Conservation (phyloP, 2,888 invertebrate species). For the Deilephila elpenor region DNA sequence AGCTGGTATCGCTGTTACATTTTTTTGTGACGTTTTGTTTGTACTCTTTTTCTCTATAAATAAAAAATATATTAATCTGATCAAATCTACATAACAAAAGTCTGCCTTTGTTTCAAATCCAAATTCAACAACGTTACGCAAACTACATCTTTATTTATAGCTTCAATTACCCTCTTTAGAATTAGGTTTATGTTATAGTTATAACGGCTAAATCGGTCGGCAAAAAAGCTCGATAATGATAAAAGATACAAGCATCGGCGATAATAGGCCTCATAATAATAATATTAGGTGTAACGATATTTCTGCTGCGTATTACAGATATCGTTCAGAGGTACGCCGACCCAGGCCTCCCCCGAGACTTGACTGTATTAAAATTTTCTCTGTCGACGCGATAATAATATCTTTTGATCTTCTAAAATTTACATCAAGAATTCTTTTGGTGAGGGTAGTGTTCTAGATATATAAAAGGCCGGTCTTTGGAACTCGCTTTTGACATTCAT, state of each 20-base stretch:
- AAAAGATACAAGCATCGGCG: conserved; percentile 27
- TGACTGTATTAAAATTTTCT: conserved; percentile 25
- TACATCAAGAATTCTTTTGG: conserved; percentile 16
- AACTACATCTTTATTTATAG: no score
- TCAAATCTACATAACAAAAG: no score
- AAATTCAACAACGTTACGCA: no score
- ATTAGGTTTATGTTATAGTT: background rate
- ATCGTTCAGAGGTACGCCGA: conserved; percentile 28
- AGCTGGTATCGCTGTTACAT: background rate
- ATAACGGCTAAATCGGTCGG: background rate
- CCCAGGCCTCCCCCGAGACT: conserved; percentile 12
- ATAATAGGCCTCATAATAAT: conserved; percentile 31
- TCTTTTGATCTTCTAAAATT: conserved; percentile 26
- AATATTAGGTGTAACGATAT: conserved; percentile 29
- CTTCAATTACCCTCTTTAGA: background rate
- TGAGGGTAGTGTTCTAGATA: background rate
- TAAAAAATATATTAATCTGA: no score
- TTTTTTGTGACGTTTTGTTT: background rate
- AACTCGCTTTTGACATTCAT: conserved; percentile 5
- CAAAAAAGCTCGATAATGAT: conserved; percentile 14
- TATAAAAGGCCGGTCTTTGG: conserved; percentile 12
- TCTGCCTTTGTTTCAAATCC: no score
- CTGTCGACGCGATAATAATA: conserved; percentile 26
- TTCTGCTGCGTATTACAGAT: conserved; percentile 21
- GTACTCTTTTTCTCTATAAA: no score